Evolutionary conservation across 1,140 invertebrate genomes (phyloP), one percentile per base, ranked within the genome.

Genomic region (Procambarus virginalis): DNA sequence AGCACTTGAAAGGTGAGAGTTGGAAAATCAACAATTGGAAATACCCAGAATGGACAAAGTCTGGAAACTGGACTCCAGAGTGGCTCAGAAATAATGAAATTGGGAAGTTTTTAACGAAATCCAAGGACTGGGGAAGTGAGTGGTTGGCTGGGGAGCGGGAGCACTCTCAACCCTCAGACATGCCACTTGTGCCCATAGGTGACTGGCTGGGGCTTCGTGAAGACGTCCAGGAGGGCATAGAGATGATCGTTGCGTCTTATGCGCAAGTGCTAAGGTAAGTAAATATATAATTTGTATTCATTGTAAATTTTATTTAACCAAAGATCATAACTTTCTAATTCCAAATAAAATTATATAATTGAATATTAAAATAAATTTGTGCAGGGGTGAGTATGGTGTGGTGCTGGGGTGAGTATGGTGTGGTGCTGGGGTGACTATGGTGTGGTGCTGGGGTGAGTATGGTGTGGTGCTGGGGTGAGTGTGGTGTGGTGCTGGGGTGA

Each of bases 161-260:
- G 49, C 51, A 75, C 55, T 60, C 64, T 22, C 51, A 51, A 48
- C 64, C 81, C 12, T 60, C 48, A 14, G 60, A 34, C 9, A 82
- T 82, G 80, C 80, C n/a, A 17, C 34, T n/a, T 5, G 34, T 64
- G 34, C 77, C 86, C 12, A 70, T 79, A 34, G 86, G 76, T n/a
- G 86, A 87, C 17, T 87, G 86, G 86, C 20, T 87, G 8, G 77
- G 86, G 3, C 20, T 87, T 10, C 70, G 60, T 10, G 86, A 81
- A 20, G 49, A 79, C 2, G 70, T 87, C 46, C 34, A 70, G 22
- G 86, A 87, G 8, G 86, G 86, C 34, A 46, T 77, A 9, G 68
- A 73, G 68, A 73, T 73, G 68, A 73, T 34, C n/a, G n/a, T 5
- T 8, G 6, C 4, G 5, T 9, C 22, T 9, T 73, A 73, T 34